Evolutionary conservation across 2,888 invertebrate genomes (phyloP).

Genomic region (Stenichneumon culpator): DNA sequence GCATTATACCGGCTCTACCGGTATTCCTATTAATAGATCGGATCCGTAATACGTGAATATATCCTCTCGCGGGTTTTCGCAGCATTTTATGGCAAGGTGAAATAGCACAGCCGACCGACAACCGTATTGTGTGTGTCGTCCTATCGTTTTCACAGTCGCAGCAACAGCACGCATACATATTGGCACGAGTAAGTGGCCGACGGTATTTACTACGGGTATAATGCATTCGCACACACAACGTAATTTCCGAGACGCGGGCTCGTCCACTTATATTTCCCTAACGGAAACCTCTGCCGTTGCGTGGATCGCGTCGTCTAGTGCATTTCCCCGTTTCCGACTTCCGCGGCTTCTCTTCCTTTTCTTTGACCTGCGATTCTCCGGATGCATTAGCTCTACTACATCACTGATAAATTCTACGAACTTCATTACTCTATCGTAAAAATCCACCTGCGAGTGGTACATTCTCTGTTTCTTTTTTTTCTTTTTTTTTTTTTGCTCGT

Average conservation of each 20-base stretch:
- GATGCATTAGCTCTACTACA: neutral
- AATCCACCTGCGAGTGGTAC: neutral
- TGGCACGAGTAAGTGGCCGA: neutral
- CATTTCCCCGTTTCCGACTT: slow-evolving; percentile 59
- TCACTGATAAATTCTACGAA: neutral
- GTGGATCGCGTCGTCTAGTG: slow-evolving; percentile 44
- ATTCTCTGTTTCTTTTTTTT: neutral
- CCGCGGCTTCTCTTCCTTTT: slow-evolving; percentile 39
- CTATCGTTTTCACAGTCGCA: slow-evolving; percentile 16
- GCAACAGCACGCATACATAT: slow-evolving; percentile 32
- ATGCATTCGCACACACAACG: slow-evolving; percentile 33
- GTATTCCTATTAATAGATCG: slow-evolving; percentile 39
- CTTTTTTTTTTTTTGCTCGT: slow-evolving; percentile 52
- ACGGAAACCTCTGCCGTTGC: slow-evolving; percentile 57
- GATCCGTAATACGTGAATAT: slow-evolving; percentile 22
- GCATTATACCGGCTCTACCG: slow-evolving; percentile 15
- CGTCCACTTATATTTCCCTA: slow-evolving; percentile 37
- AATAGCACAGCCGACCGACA: slow-evolving; percentile 26
- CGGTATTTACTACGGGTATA: slow-evolving; percentile 23
- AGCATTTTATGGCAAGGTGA: neutral
- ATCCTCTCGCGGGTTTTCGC: neutral
- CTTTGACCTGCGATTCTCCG: neutral
- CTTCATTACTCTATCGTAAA: neutral
- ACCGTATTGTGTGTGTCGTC: slow-evolving; percentile 31
- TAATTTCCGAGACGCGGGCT: neutral